Evolutionary conservation across 2,113 vertebrate species (phyloP).

Genomic region (Psilopogon haemacephalus): DNA sequence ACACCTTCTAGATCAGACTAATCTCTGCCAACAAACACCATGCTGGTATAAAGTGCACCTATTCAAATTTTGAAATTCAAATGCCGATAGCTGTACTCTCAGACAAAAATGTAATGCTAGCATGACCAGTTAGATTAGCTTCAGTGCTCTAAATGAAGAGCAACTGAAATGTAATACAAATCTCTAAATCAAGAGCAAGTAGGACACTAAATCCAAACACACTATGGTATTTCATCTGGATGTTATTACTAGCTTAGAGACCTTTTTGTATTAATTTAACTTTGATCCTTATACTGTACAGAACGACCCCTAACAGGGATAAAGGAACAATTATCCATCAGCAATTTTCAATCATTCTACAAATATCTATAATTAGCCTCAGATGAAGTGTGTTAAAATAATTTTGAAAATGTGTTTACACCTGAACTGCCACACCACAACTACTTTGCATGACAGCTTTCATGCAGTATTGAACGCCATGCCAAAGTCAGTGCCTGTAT

Average conservation of each 20-base stretch:
- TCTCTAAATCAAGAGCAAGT: slow-evolving; percentile 32
- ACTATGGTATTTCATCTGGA: neutral
- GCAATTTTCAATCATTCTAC: neutral
- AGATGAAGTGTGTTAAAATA: neutral
- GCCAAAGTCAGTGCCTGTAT: neutral
- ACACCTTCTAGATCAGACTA: neutral
- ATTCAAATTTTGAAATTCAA: slow-evolving; percentile 9
- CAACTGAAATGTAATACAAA: neutral
- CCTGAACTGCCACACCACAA: neutral
- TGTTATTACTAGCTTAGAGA: neutral
- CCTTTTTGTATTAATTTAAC: neutral
- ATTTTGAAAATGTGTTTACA: neutral
- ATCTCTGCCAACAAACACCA: neutral
- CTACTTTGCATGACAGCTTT: neutral
- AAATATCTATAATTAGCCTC: neutral
- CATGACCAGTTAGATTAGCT: slow-evolving; percentile 25
- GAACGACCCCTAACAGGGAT: neutral
- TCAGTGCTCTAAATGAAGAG: neutral
- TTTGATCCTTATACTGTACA: neutral
- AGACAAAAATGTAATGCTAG: neutral
- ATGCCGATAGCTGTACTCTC: neutral
- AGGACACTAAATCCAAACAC: neutral
- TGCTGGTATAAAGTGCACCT: neutral
- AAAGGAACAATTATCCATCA: neutral
- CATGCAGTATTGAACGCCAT: neutral